Percentiles rank a stretch among this genome's conserved stretches.
Conservation (phyloP, 2,113 vertebrate genomes). For the Tretioscincus oriximinensis region DNA sequence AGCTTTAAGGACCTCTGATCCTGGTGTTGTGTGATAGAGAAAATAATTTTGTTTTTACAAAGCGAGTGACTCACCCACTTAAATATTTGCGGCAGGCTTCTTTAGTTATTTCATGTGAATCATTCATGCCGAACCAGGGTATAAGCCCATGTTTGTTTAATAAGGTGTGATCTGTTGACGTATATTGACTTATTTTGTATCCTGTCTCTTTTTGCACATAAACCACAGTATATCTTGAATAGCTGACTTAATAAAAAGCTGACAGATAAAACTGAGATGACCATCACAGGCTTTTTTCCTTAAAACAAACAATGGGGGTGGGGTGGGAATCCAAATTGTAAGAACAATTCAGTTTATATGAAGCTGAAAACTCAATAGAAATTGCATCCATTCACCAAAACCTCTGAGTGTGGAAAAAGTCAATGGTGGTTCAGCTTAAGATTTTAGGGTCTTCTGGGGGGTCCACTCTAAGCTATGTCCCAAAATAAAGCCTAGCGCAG, state of each 20-base stretch:
- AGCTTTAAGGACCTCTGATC: too few relatives aligned
- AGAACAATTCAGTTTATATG: not conserved
- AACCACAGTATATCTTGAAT: too few relatives aligned
- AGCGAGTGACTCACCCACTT: not conserved
- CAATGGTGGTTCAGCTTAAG: too few relatives aligned
- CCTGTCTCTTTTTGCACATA: too few relatives aligned
- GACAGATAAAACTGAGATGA: not conserved
- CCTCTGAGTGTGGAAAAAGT: too few relatives aligned
- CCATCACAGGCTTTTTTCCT: slow-evolving; percentile 13
- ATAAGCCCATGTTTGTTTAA: not conserved
- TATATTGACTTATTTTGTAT: too few relatives aligned
- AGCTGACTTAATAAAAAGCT: too few relatives aligned
- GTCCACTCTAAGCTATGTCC: too few relatives aligned
- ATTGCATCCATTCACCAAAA: not conserved
- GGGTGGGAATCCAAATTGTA: not conserved
- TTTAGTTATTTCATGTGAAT: slow-evolving; percentile 36
- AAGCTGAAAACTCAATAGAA: not conserved
- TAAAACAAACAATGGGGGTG: not conserved
- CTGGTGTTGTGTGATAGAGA: not conserved
- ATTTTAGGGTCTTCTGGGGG: too few relatives aligned
- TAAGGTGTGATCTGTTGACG: not conserved
- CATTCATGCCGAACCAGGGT: slow-evolving; percentile 31
- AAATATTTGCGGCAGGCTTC: not conserved
- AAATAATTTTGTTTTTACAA: too few relatives aligned
- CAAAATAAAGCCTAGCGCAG: too few relatives aligned